A percentile compares a stretch with the other conserved stretches of the same genome.
These are phyloP conservation scores for Dioctria linearis DNA, from an alignment of 2,888 invertebrate genomes.

Conservation along the genomic window DNA sequence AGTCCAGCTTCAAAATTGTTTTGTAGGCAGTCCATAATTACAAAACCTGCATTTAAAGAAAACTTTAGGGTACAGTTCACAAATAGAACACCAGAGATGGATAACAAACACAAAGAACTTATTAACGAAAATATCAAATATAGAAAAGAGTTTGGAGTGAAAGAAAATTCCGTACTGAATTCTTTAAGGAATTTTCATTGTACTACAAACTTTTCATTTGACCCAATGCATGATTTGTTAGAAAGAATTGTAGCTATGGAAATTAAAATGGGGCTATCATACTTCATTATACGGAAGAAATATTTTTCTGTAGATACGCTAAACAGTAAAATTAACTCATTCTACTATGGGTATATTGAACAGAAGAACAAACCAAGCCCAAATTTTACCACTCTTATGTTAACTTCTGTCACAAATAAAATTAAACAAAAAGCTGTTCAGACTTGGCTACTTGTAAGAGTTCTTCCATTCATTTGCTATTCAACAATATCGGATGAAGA, in stretches of 20 bases:
- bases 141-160: background rate
- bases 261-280: conserved; percentile 20
- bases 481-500: too few species aligned
- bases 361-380: too few species aligned
- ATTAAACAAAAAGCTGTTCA: too few species aligned
- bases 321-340: conserved; percentile 16
- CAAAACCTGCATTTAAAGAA: too few species aligned
- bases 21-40: too few species aligned
- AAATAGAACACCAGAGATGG: too few species aligned
- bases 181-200: background rate
- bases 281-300: conserved; percentile 31
- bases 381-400: too few species aligned
- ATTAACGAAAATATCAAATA: too few species aligned
- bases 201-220: background rate
- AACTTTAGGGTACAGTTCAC: too few species aligned
- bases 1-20: too few species aligned
- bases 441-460: conserved; percentile 41
- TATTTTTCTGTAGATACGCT: conserved; percentile 3
- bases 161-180: background rate
- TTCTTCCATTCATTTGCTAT: conserved; percentile 44
- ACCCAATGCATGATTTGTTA: conserved; percentile 31
- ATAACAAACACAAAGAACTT: too few species aligned
- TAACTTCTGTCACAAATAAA: too few species aligned
- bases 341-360: conserved; percentile 35
- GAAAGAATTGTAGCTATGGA: conserved; percentile 30